Conservation (phyloP, 2,797 vertebrate genomes). For the Natrix natrix region DNA sequence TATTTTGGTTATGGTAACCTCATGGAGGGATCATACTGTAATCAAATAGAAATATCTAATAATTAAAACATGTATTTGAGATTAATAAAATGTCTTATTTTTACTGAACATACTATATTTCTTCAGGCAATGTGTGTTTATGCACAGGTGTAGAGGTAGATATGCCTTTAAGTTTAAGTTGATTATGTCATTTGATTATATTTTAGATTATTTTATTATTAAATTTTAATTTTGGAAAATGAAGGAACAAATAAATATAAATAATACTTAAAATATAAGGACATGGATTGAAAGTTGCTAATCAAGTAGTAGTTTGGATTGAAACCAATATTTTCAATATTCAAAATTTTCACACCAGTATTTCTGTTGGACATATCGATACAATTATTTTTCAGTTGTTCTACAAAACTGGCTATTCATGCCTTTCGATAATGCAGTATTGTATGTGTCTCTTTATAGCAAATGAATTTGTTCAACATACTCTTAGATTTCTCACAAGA, state of each 20-base stretch:
- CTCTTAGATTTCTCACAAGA: constrained; percentile 80
- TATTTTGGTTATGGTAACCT: not conserved
- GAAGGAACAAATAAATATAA: not conserved
- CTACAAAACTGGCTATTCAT: not conserved
- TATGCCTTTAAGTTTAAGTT: not conserved
- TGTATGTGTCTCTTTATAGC: constrained; percentile 61
- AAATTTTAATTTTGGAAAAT: not conserved
- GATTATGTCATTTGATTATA: not conserved
- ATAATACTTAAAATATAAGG: not conserved
- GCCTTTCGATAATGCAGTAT: constrained; percentile 1
- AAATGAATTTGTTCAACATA: constrained; percentile 80
- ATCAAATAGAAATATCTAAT: not conserved
- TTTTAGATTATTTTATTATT: not conserved
- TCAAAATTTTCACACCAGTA: not conserved
- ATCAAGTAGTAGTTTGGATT: not conserved
- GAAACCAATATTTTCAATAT: not conserved
- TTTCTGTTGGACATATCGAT: not conserved
- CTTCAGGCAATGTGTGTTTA: not conserved
- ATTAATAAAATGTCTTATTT: not conserved
- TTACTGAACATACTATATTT: not conserved
- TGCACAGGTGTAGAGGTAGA: not conserved
- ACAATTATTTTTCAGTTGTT: not conserved
- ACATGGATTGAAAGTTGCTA: not conserved
- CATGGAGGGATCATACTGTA: not conserved
- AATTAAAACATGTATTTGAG: not conserved